Evolutionary conservation across 2,888 invertebrate genomes (phyloP), one percentile per base, ranked within the genome.

Genomic region (Drosophila meridiana): DNA sequence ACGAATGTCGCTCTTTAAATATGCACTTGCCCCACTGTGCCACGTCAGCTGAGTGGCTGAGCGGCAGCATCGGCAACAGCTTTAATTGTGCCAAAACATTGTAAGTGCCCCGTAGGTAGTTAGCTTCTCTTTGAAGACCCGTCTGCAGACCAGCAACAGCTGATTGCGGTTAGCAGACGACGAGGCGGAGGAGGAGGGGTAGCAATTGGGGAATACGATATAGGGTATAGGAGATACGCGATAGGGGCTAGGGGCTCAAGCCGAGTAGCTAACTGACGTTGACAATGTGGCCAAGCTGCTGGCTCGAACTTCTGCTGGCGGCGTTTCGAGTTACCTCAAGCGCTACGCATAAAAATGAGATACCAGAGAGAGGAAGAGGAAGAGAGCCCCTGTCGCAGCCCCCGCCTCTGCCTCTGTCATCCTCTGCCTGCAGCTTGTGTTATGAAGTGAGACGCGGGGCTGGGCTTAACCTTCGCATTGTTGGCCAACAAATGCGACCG

Each of bases 41-140:
- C 7, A 14, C 38, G 43, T 69, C 80, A 80, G 76, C 76, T 78
- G 78, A 72, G 62, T 38, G 36, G 76, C 76, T 78, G 78, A 72
- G 62, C 32, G 36, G 32, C 60, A n/a, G 6, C 40, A 53, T 50
- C 50, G 50, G 58, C 79, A 70, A 77, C 83, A 82, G 78, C 87
- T 81, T 86, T 86, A 90, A 88, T 88, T 88, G 83, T 83, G 83
- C 84, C 84, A 90, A 81, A 86, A 78, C 73, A 81, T 90, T 83
- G 73, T 73, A 70, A 80, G 87, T 81, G 73, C n/a, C 90, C 89
- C 89, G 87, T 73, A 89, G 89, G 68, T 79, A 83, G 74, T 67
- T 40, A 40, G 55, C 28, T 40, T 38, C 55, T 73, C 82, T 84
- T 84, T 87, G 82, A 78, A 79, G 71, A 68, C 53, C 60, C 69